Evolutionary conservation across 1,140 invertebrate species (phyloP).

Genomic region (Pseudomyrmex sp.): DNA sequence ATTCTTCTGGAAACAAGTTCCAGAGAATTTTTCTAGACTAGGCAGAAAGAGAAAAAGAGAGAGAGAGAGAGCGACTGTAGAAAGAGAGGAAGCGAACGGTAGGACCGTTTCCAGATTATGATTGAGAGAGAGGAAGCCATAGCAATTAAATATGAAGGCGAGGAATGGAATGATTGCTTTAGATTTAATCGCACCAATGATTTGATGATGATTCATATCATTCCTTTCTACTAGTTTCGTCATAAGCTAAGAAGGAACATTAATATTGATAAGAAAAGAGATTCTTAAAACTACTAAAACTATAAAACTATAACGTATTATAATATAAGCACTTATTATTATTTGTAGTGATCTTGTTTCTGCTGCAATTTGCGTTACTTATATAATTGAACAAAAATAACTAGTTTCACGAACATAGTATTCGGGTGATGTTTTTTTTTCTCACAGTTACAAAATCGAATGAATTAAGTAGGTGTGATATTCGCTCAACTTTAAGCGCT

Average conservation of each 20-base stretch:
- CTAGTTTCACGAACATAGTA: too few relatives aligned
- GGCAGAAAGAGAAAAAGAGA: background rate
- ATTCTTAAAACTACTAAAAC: too few relatives aligned
- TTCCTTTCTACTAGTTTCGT: background rate
- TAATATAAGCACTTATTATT: too few relatives aligned
- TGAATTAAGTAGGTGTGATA: too few relatives aligned
- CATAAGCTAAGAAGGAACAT: background rate
- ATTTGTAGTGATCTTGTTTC: too few relatives aligned
- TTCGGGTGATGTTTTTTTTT: background rate
- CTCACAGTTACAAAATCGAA: too few relatives aligned
- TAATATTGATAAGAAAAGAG: too few relatives aligned
- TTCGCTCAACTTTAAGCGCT: background rate
- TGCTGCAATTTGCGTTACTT: too few relatives aligned
- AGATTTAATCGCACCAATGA: constrained; percentile 1
- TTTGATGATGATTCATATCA: background rate
- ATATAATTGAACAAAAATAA: too few relatives aligned
- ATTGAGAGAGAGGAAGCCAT: constrained; percentile 4
- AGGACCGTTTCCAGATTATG: constrained; percentile 19
- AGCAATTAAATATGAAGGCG: background rate
- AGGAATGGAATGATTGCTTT: background rate
- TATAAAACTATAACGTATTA: too few relatives aligned
- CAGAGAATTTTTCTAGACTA: too few relatives aligned
- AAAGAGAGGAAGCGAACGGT: constrained; percentile 27
- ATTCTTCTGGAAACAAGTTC: background rate
- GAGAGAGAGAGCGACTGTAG: background rate